phyloP scores from a whole-genome alignment of 1,140 invertebrate species.

The Cyclargus thomasi region DNA sequence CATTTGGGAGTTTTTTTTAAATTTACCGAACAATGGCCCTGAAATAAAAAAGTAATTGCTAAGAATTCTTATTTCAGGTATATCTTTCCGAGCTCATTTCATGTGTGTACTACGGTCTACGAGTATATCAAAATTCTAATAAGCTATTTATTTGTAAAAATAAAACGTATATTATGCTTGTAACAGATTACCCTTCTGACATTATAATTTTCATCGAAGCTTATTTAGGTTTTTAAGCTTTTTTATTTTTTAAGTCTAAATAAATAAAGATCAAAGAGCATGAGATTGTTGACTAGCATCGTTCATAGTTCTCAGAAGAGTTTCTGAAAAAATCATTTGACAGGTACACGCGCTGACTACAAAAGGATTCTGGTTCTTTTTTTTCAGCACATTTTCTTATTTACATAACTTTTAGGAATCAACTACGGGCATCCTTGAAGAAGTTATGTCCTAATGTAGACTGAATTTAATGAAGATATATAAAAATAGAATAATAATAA shows the following conservation, averaged over 20 bases:
- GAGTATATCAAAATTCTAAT: too few relatives aligned
- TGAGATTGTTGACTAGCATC: neutral
- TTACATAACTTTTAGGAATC: neutral
- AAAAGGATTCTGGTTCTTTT: neutral
- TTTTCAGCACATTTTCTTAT: neutral
- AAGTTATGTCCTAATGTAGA: neutral
- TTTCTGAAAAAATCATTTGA: neutral
- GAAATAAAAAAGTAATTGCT: neutral
- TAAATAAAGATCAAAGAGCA: neutral
- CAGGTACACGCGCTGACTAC: neutral
- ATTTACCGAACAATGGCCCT: neutral
- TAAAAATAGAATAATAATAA: too few relatives aligned
- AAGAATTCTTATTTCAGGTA: too few relatives aligned
- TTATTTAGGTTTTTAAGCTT: too few relatives aligned
- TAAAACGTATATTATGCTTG: too few relatives aligned
- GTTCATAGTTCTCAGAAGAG: neutral
- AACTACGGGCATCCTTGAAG: neutral
- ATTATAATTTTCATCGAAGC: too few relatives aligned
- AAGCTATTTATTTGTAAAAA: too few relatives aligned
- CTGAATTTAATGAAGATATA: neutral
- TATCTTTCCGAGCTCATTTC: too few relatives aligned
- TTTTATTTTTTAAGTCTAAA: too few relatives aligned
- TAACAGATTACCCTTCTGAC: too few relatives aligned
- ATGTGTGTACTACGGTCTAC: too few relatives aligned
- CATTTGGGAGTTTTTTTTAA: neutral